Conservation (phyloP, 1,140 invertebrate genomes). For the Platorchestia sp. region DNA sequence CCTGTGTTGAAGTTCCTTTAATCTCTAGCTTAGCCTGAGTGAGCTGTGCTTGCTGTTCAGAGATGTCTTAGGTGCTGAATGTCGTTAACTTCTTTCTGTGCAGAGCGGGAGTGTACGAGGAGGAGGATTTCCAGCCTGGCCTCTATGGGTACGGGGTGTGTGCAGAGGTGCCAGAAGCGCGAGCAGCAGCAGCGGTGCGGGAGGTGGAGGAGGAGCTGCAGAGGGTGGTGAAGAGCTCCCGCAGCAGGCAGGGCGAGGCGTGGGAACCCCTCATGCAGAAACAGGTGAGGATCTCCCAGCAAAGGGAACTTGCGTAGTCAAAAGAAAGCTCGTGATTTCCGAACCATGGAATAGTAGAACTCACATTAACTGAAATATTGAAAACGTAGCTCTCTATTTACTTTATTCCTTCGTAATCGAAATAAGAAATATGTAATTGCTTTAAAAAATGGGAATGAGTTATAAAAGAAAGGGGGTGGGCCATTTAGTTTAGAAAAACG, state of each 20-base stretch:
- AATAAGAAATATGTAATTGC: too few relatives aligned
- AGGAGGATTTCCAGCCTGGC: conserved; percentile 96
- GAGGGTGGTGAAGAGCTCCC: conserved; percentile 72
- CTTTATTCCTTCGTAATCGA: too few relatives aligned
- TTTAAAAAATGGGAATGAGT: too few relatives aligned
- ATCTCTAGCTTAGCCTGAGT: not conserved
- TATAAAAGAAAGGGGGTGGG: too few relatives aligned
- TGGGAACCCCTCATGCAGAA: conserved; percentile 69
- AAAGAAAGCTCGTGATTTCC: too few relatives aligned
- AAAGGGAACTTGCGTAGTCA: too few relatives aligned
- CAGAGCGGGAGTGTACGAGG: conserved; percentile 83
- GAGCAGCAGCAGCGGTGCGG: conserved; percentile 84
- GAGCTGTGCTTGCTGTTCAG: too few relatives aligned
- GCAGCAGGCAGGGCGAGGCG: conserved; percentile 71
- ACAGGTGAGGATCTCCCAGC: conserved; percentile 68
- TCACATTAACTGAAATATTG: conserved; percentile 61
- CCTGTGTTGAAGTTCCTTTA: not conserved
- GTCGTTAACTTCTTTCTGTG: conserved; percentile 56
- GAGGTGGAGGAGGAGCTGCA: conserved; percentile 94
- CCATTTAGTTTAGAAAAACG: too few relatives aligned
- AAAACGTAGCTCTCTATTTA: too few relatives aligned
- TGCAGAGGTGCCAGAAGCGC: conserved; percentile 85
- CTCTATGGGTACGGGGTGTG: conserved; percentile 92
- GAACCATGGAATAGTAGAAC: conserved; percentile 59
- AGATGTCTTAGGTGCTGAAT: too few relatives aligned